These are phyloP conservation scores for Nephotettix cincticeps DNA, from an alignment of 1,140 invertebrate species.

Conservation along the genomic window DNA sequence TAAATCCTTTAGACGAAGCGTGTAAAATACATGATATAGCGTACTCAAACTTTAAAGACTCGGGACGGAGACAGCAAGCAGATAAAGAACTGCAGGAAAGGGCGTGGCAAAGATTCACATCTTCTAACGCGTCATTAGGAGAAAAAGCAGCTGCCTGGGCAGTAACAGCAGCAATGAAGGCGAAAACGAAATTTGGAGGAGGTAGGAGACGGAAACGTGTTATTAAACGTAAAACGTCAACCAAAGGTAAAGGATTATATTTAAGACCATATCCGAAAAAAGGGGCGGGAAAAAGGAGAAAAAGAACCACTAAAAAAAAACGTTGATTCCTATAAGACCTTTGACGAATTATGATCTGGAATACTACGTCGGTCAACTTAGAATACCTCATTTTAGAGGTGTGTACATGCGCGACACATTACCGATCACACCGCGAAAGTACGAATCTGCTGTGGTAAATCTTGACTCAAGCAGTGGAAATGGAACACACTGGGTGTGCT, in stretches of 20 bases:
- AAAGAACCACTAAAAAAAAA: constrained; percentile 19
- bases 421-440: no score
- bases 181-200: no score
- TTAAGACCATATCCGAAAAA: no score
- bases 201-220: constrained; percentile 41
- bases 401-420: constrained; percentile 33
- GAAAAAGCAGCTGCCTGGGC: no score
- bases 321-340: constrained; percentile 4
- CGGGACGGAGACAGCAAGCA: constrained; percentile 31
- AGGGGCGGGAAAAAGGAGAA: constrained; percentile 11
- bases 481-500: constrained; percentile 45
- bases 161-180: no score
- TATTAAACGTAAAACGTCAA: constrained; percentile 41
- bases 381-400: constrained; percentile 29
- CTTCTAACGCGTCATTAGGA: no score
- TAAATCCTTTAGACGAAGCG: constrained; percentile 49
- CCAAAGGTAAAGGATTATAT: constrained; percentile 35
- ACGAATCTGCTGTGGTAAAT: constrained; percentile 43
- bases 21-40: constrained; percentile 51
- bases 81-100: constrained; percentile 45
- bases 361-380: not conserved
- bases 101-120: no score
- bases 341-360: not conserved
- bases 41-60: constrained; percentile 43
- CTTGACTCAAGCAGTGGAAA: constrained; percentile 36